Evolutionary conservation across 1,140 invertebrate species (phyloP), one percentile per base, ranked within the genome.

Genomic region (Drosophila obscura): DNA sequence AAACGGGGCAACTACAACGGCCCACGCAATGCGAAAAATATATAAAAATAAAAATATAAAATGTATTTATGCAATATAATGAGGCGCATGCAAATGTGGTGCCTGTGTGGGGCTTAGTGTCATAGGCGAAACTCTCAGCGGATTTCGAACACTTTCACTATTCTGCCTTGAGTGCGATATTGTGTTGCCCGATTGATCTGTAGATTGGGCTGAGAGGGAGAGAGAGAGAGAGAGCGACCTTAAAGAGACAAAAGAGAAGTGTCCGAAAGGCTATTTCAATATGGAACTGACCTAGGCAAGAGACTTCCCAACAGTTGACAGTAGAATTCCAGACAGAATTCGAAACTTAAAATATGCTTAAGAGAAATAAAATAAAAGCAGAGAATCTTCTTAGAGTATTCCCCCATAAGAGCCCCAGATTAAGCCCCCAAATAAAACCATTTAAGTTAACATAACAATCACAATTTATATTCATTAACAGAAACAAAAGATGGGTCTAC

Each of bases 41-140:
- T 39, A 39, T 5, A 39, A 13, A 71, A 39, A 63, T 50, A 51
- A 44, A 13, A 11, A 39, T 1, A 39, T 39, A 35, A 71, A 39
- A 63, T 50, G 49, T 87, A 78, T 87, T 87, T 87, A 87, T 82
- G 82, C 78, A 87, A 87, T 67, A 51, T 26, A n/a, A 8, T 55
- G 60, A 62, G 59, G 62, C 50, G 63, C 66, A 74, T 78, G 74
- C 80, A 85, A 85, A 85, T 81, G 67, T 72, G 50, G 55, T 11
- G 35, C 11, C 26, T 28, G 26, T 72, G 65, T 72, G 69, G 46
- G 74, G 82, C 80, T 85, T 82, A 85, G 60, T 85, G 82, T 78
- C 82, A 72, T 88, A 69, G 69, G 74, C 74, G 73, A 87, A 65
- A 58, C 66, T 64, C 66, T 68, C 50, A 11, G 15, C 7, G 46